Evolutionary conservation across 2,888 invertebrate species (phyloP).

Genomic region (Epistrophe eligans): DNA sequence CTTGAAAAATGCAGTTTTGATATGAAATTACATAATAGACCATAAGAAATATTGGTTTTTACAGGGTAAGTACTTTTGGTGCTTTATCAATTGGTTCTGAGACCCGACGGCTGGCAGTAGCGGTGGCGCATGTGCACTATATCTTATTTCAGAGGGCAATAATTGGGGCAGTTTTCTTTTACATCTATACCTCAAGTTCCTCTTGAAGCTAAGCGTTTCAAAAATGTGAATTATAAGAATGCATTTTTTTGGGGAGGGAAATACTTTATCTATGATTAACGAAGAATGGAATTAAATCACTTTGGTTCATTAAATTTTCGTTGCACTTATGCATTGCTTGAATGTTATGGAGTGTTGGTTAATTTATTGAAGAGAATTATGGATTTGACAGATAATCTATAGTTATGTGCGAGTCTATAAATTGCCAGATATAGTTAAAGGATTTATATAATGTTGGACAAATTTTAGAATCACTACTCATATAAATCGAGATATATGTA

Average conservation of each 20-base stretch:
- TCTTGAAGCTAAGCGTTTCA: neutral
- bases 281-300: slow-evolving; percentile 42
- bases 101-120: slow-evolving; percentile 16
- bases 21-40: slow-evolving; percentile 75
- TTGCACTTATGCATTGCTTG: slow-evolving; percentile 52
- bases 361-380: slow-evolving; percentile 73
- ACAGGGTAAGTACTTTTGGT: neutral
- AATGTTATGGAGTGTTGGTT: slow-evolving; percentile 56
- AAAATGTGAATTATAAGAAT: slow-evolving; percentile 16
- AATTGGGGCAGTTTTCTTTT: slow-evolving; percentile 32
- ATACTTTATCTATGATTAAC: slow-evolving; percentile 39
- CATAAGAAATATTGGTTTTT: slow-evolving; percentile 61
- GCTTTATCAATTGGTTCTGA: slow-evolving; percentile 2
- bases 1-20: slow-evolving; percentile 70
- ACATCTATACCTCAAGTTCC: neutral
- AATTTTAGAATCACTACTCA: slow-evolving; percentile 21
- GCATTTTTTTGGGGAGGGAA: neutral
- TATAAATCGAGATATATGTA: slow-evolving; percentile 18
- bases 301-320: slow-evolving; percentile 54
- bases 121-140: slow-evolving; percentile 56
- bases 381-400: slow-evolving; percentile 53
- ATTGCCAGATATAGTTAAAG: slow-evolving; percentile 46
- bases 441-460: slow-evolving; percentile 59
- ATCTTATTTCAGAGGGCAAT: slow-evolving; percentile 46
- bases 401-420: slow-evolving; percentile 66